These are phyloP conservation scores for Hypomecis atomaria DNA, from an alignment of 2,888 invertebrate genomes.

Conservation along the genomic window DNA sequence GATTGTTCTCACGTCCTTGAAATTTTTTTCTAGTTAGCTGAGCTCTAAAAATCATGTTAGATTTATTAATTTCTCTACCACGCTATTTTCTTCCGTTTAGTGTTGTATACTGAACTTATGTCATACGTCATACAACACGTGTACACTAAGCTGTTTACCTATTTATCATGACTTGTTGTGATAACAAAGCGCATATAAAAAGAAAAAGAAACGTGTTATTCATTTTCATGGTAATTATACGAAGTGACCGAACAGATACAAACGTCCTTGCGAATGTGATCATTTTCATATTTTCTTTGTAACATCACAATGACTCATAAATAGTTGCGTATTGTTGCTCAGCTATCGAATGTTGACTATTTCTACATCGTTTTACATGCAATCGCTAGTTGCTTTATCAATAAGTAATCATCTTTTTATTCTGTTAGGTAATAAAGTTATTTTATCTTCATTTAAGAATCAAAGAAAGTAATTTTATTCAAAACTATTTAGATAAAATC, in stretches of 20 bases:
- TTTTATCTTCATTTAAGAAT: neutral
- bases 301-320: slow-evolving; percentile 19
- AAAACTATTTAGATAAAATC: no score
- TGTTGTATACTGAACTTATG: no score
- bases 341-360: slow-evolving; percentile 25
- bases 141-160: no score
- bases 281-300: slow-evolving; percentile 36
- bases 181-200: neutral
- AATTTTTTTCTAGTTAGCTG: no score
- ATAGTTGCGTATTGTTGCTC: neutral
- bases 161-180: neutral
- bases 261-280: slow-evolving; percentile 13
- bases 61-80: no score
- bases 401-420: slow-evolving; percentile 29
- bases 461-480: neutral
- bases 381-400: slow-evolving; percentile 44
- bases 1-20: no score
- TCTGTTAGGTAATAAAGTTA: slow-evolving; percentile 1
- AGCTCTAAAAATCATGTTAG: no score
- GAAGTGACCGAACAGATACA: neutral
- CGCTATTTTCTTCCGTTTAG: no score
- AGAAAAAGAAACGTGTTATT: neutral
- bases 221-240: no score
- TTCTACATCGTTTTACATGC: slow-evolving; percentile 47
- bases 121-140: no score